A percentile compares a stretch with the other conserved stretches of the same genome.
These are phyloP conservation scores for Pterocles gutturalis DNA, from an alignment of 2,113 vertebrate genomes.

Conservation along the genomic window DNA sequence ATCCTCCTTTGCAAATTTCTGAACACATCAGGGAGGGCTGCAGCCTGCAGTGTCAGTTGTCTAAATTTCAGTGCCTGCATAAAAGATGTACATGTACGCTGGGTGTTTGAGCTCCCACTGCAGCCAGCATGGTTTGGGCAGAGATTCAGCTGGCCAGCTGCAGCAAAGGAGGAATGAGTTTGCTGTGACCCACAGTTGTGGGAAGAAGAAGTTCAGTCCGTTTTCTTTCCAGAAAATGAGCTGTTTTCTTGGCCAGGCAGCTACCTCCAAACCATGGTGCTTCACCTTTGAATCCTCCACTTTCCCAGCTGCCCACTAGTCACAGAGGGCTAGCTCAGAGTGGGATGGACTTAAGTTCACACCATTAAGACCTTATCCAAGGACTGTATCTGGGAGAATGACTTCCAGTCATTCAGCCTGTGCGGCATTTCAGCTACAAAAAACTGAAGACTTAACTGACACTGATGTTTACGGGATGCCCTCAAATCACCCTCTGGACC, in stretches of 20 bases:
- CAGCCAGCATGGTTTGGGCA: not conserved
- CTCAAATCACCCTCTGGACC: not conserved
- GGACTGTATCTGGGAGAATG: not conserved
- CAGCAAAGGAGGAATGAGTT: not conserved
- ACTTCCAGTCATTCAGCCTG: not conserved
- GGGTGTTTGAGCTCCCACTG: not conserved
- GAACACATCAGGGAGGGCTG: not conserved
- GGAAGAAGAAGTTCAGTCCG: not conserved
- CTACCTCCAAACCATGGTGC: not conserved
- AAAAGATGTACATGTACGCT: fast-evolving
- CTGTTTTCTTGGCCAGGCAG: not conserved
- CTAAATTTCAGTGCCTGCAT: not conserved
- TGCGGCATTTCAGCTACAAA: not conserved
- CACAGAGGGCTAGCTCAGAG: not conserved
- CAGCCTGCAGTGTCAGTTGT: not conserved
- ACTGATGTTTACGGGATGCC: not conserved
- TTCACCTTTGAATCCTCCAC: not conserved
- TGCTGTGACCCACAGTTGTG: not conserved
- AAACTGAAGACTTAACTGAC: not conserved
- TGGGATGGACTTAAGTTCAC: not conserved
- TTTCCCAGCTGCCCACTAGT: not conserved
- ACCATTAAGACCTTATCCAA: not conserved
- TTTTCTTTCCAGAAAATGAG: not conserved
- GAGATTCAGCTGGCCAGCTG: not conserved
- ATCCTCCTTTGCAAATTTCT: not conserved